Conservation (phyloP, 2,797 vertebrate species). For the Serranus cabrilla region DNA sequence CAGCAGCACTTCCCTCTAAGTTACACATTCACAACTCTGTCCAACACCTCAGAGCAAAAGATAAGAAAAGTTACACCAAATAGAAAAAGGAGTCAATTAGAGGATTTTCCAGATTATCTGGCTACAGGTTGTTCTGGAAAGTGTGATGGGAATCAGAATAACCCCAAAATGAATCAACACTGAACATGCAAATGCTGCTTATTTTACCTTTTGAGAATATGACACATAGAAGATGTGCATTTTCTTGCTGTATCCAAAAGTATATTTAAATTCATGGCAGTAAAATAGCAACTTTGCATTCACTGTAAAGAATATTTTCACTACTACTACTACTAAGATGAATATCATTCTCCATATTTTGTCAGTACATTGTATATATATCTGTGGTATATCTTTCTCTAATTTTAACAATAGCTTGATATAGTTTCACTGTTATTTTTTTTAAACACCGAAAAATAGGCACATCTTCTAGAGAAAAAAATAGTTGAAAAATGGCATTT, state of each 20-base stretch:
- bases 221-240: neutral
- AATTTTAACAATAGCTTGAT: neutral
- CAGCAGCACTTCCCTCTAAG: conserved; percentile 24
- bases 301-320: neutral
- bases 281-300: neutral
- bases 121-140: neutral
- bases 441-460: neutral
- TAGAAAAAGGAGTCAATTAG: conserved; percentile 8
- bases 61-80: conserved; percentile 42
- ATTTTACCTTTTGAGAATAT: neutral
- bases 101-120: neutral
- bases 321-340: neutral
- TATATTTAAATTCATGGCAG: neutral
- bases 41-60: conserved; percentile 35
- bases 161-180: neutral
- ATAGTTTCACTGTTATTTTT: neutral
- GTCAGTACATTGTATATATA: too few species aligned
- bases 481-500: neutral
- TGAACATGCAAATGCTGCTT: neutral
- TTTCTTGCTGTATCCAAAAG: neutral
- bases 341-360: neutral
- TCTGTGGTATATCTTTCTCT: too few species aligned
- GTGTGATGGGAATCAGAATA: neutral
- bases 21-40: conserved; percentile 68
- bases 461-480: neutral